phyloP scores from a whole-genome alignment of 2,888 invertebrate species.

The Melolontha melolontha region DNA sequence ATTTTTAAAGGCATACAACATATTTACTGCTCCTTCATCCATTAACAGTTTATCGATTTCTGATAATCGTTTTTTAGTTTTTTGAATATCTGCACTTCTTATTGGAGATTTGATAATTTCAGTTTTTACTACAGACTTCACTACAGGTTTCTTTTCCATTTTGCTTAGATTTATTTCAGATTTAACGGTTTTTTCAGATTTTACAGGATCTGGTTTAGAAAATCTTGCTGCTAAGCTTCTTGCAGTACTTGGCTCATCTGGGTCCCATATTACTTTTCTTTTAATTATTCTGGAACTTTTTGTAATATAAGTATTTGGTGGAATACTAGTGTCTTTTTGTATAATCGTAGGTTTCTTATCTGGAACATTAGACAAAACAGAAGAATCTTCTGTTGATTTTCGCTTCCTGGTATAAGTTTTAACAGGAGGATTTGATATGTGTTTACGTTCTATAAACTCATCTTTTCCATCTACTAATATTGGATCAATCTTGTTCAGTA shows the following conservation, averaged over 20 bases:
- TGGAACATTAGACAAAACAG: slow-evolving; percentile 23
- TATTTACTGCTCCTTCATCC: slow-evolving; percentile 89
- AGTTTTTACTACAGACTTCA: slow-evolving; percentile 12
- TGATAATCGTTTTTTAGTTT: slow-evolving; percentile 62
- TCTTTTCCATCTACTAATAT: slow-evolving; percentile 14
- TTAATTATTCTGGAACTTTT: slow-evolving; percentile 73
- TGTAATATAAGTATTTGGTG: slow-evolving; percentile 59
- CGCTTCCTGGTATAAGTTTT: slow-evolving; percentile 64
- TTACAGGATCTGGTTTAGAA: slow-evolving; percentile 54
- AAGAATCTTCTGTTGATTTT: slow-evolving; percentile 53
- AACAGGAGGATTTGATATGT: slow-evolving; percentile 40
- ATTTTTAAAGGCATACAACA: slow-evolving; percentile 82
- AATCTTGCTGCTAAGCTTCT: slow-evolving; percentile 55
- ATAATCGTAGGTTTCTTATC: slow-evolving; percentile 33
- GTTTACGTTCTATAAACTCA: slow-evolving; percentile 23
- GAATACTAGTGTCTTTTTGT: slow-evolving; percentile 26
- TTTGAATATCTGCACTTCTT: slow-evolving; percentile 29
- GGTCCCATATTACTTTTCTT: slow-evolving; percentile 81
- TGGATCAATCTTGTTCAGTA: neutral
- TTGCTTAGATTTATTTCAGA: slow-evolving; percentile 14
- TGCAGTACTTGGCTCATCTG: slow-evolving; percentile 67
- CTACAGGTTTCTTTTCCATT: slow-evolving; percentile 25
- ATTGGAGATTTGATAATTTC: slow-evolving; percentile 21
- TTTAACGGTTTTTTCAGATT: slow-evolving; percentile 46
- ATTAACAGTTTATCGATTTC: slow-evolving; percentile 84